Conservation (phyloP, 1,140 invertebrate genomes). For the Lordiphosa stackelbergi region DNA sequence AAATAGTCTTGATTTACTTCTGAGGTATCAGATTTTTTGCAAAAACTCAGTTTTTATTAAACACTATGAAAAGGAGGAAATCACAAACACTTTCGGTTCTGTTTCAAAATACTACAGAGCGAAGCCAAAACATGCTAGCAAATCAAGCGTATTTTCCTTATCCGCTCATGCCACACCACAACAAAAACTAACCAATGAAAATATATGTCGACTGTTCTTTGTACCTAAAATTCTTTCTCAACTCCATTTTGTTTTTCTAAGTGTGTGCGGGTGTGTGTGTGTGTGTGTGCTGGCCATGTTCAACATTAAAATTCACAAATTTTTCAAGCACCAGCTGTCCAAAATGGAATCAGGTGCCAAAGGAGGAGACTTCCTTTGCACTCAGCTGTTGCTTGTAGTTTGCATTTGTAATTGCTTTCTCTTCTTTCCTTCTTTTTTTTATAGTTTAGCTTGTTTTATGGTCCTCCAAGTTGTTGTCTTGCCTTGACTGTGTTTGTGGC, state of each 20-base stretch:
- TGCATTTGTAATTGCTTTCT: conserved; percentile 71
- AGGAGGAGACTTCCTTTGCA: conserved; percentile 1
- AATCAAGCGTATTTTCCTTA: neutral
- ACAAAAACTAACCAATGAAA: too few relatives aligned
- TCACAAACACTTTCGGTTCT: too few relatives aligned
- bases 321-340: conserved; percentile 9
- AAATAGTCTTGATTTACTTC: too few relatives aligned
- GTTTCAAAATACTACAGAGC: too few relatives aligned
- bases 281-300: conserved; percentile 5
- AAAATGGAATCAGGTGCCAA: conserved; percentile 18
- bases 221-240: too few relatives aligned
- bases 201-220: too few relatives aligned
- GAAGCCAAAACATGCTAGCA: too few relatives aligned
- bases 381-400: conserved; percentile 64
- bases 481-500: conserved; percentile 2
- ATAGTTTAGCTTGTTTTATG: conserved; percentile 63
- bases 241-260: too few relatives aligned
- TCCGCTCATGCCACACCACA: neutral
- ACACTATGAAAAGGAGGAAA: too few relatives aligned
- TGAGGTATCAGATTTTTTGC: too few relatives aligned
- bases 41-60: too few relatives aligned
- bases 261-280: conserved; percentile 3
- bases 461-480: conserved; percentile 50
- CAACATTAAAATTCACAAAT: conserved; percentile 15
- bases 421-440: conserved; percentile 34